These are phyloP conservation scores for Limanda limanda DNA, from an alignment of 2,113 vertebrate genomes.

Conservation along the genomic window DNA sequence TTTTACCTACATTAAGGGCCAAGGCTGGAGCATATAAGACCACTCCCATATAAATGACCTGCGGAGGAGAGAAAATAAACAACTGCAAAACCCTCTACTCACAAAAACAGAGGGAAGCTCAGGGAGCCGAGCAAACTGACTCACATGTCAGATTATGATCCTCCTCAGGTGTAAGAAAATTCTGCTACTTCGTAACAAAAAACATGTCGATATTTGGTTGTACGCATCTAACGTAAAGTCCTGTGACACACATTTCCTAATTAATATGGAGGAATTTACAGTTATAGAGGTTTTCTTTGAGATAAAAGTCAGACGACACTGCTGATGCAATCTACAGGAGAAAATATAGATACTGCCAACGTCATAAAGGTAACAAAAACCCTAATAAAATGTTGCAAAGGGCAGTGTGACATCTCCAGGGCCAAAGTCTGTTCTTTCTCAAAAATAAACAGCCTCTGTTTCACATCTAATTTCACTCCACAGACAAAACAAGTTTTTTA, in stretches of 20 bases:
- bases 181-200: no score
- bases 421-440: not conserved
- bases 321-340: not conserved
- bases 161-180: no score
- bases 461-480: not conserved
- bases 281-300: not conserved
- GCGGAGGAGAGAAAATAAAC: slow-evolving; percentile 2
- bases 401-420: not conserved
- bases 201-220: no score
- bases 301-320: not conserved
- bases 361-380: not conserved
- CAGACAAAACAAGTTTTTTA: not conserved
- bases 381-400: not conserved
- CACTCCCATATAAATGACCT: slow-evolving; percentile 97
- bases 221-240: no score
- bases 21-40: slow-evolving; percentile 91
- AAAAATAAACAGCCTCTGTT: not conserved
- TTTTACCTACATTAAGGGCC: slow-evolving; percentile 91
- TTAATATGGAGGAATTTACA: not conserved
- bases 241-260: not conserved
- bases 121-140: no score
- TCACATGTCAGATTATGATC: not conserved
- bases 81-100: not conserved
- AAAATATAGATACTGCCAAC: not conserved
- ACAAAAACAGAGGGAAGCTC: not conserved